Evolutionary conservation across 2,888 invertebrate species (phyloP).

Genomic region (Muscina levida): DNA sequence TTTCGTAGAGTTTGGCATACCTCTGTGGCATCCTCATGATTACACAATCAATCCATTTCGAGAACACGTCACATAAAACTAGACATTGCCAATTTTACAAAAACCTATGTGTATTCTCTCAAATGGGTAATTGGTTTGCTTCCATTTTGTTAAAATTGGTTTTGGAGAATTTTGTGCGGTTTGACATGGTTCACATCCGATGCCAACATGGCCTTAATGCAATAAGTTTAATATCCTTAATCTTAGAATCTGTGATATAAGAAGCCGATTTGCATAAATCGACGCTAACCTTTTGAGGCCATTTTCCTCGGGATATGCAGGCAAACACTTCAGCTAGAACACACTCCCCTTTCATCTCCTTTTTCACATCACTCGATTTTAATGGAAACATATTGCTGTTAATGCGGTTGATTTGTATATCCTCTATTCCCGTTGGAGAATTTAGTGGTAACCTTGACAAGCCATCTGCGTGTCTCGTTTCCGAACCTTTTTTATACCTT

Average conservation of each 20-base stretch:
- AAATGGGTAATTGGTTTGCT: slow-evolving; percentile 47
- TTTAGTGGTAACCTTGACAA: slow-evolving; percentile 45
- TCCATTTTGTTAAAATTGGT: slow-evolving; percentile 41
- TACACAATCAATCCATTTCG: too few species aligned
- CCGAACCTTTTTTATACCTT: slow-evolving; percentile 30
- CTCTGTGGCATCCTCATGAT: too few species aligned
- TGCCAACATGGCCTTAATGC: slow-evolving; percentile 70
- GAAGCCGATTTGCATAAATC: slow-evolving; percentile 50
- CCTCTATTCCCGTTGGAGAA: slow-evolving; percentile 32
- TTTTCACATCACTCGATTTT: slow-evolving; percentile 21
- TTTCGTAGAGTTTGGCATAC: too few species aligned
- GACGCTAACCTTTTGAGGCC: slow-evolving; percentile 5
- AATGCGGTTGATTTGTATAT: slow-evolving; percentile 25
- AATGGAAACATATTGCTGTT: slow-evolving; percentile 6
- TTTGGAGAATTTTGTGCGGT: slow-evolving; percentile 15
- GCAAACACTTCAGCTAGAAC: slow-evolving; percentile 5
- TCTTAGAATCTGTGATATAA: slow-evolving; percentile 60
- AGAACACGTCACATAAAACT: too few species aligned
- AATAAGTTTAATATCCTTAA: slow-evolving; percentile 60
- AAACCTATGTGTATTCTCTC: slow-evolving; percentile 65
- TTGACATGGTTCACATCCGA: slow-evolving; percentile 65
- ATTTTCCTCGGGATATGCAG: slow-evolving; percentile 11
- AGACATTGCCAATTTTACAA: too few species aligned
- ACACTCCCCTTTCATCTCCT: slow-evolving; percentile 18
- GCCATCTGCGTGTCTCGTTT: slow-evolving; percentile 42